Evolutionary conservation across 2,113 vertebrate genomes (phyloP).

Genomic region (Nibea coibor): DNA sequence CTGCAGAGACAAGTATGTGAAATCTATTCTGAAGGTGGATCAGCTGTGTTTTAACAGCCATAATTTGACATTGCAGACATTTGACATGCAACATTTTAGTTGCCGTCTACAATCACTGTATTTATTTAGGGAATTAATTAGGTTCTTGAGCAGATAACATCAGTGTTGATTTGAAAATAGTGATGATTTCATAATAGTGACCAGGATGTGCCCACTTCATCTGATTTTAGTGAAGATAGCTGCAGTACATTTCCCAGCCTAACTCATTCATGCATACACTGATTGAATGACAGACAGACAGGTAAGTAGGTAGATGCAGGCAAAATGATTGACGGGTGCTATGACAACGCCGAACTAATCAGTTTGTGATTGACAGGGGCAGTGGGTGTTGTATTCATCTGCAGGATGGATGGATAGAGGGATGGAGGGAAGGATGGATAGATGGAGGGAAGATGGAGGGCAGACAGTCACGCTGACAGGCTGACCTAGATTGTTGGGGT

Average conservation of each 20-base stretch:
- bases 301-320: conserved; percentile 10
- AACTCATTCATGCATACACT: neutral
- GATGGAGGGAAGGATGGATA: neutral
- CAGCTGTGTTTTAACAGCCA: neutral
- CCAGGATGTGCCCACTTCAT: neutral
- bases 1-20: neutral
- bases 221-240: neutral
- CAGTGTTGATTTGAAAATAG: neutral
- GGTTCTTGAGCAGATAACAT: neutral
- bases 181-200: too few species aligned
- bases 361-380: conserved; percentile 40
- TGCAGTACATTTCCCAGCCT: neutral
- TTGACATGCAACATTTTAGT: neutral
- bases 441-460: conserved; percentile 7
- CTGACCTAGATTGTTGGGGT: conserved; percentile 20
- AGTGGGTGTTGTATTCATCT: conserved; percentile 22
- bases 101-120: neutral
- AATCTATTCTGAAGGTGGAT: neutral
- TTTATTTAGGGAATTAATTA: neutral
- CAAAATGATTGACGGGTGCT: conserved; percentile 35
- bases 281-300: conserved; percentile 12
- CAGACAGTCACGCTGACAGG: conserved; percentile 9
- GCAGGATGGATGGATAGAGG: neutral
- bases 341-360: conserved; percentile 32
- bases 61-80: neutral